phyloP scores from a whole-genome alignment of 2,888 invertebrate species.

The Agonopterix alstromeriana region DNA sequence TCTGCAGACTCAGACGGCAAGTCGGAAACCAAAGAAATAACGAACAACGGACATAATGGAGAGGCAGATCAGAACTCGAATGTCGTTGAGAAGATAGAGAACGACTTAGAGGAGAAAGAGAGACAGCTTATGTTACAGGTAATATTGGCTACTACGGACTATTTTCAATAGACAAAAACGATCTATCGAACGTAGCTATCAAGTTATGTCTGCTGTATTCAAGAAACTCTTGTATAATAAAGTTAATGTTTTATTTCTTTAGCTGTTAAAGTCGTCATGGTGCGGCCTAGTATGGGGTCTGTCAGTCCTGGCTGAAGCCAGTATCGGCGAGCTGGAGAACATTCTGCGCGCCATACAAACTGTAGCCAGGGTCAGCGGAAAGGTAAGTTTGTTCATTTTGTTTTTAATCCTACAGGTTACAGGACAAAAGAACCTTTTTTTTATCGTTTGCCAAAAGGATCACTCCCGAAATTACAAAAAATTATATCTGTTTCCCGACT shows the following conservation, averaged over 20 bases:
- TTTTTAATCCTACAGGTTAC: neutral
- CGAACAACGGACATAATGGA: constrained; percentile 47
- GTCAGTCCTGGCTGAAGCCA: constrained; percentile 94
- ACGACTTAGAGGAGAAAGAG: constrained; percentile 52
- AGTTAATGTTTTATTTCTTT: constrained; percentile 25
- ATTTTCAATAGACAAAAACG: too few species aligned
- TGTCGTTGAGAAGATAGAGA: constrained; percentile 58
- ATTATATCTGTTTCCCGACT: too few species aligned
- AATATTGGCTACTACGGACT: too few species aligned
- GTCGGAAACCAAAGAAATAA: constrained; percentile 31
- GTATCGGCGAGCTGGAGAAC: constrained; percentile 96
- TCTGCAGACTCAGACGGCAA: constrained; percentile 26
- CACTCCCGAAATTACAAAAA: too few species aligned
- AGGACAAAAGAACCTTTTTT: neutral
- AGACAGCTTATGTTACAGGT: constrained; percentile 50
- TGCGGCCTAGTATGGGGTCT: constrained; percentile 94
- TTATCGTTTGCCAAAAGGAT: too few species aligned
- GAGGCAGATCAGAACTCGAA: constrained; percentile 64
- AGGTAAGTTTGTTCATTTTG: constrained; percentile 58
- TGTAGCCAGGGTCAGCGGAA: constrained; percentile 92
- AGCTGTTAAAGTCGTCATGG: constrained; percentile 96
- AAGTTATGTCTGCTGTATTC: too few species aligned
- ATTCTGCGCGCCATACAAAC: constrained; percentile 95
- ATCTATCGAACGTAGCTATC: too few species aligned
- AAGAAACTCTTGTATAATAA: neutral